A percentile compares a stretch with the other conserved stretches of the same genome.
Evolutionary conservation across 2,113 vertebrate genomes (phyloP).

Genomic region (Phocoena sinus): DNA sequence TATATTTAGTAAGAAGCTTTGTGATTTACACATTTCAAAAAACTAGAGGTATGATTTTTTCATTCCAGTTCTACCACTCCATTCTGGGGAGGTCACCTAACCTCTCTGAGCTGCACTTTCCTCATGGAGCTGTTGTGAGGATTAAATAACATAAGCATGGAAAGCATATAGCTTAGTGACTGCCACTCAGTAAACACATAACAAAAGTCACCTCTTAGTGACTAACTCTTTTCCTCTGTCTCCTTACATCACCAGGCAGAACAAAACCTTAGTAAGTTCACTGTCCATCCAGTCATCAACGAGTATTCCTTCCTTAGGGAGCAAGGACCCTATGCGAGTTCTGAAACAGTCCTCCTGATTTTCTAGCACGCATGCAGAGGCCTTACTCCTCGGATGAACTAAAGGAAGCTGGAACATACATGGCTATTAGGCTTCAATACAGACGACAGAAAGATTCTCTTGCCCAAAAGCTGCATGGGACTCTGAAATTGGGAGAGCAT

Average conservation of each 20-base stretch:
- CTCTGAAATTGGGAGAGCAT: background rate
- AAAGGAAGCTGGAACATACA: background rate
- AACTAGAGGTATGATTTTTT: background rate
- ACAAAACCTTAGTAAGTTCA: background rate
- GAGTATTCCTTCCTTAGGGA: background rate
- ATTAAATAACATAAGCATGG: background rate
- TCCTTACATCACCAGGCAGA: background rate
- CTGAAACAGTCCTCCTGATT: background rate
- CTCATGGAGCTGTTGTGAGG: background rate
- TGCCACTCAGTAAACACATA: background rate
- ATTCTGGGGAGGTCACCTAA: background rate
- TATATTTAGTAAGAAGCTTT: conserved; percentile 60
- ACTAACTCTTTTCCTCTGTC: background rate
- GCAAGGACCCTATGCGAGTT: background rate
- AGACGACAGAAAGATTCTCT: background rate
- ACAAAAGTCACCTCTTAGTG: background rate
- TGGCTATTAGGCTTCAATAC: background rate
- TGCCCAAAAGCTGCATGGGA: background rate
- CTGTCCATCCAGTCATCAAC: background rate
- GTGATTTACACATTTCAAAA: conserved; percentile 34
- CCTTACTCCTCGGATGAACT: background rate
- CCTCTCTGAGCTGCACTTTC: background rate
- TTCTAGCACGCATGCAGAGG: background rate
- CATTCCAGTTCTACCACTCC: background rate
- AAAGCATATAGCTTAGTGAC: background rate